These are phyloP conservation scores for Enteromius afrohamiltoni DNA, from an alignment of 2,797 vertebrate genomes.

Conservation along the genomic window DNA sequence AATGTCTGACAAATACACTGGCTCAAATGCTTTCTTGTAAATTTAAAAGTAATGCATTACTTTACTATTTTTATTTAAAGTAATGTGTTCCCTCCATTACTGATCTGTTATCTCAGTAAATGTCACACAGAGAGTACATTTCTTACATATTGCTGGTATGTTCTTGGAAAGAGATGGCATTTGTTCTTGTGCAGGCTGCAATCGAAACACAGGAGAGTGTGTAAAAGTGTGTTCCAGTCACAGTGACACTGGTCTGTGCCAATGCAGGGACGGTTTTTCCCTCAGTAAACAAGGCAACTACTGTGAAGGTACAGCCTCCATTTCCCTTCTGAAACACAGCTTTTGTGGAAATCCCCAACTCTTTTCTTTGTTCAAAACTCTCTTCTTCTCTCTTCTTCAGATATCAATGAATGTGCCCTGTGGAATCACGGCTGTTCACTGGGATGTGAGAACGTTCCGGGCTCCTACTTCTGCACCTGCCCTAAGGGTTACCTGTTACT, in stretches of 20 bases:
- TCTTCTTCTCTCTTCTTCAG: constrained; percentile 68
- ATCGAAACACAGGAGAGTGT: constrained; percentile 72
- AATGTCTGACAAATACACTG: neutral
- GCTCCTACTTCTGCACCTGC: constrained; percentile 95
- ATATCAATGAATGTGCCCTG: constrained; percentile 92
- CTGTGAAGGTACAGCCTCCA: constrained; percentile 85
- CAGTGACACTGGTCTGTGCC: constrained; percentile 69
- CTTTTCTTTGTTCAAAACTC: neutral
- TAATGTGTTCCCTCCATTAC: neutral
- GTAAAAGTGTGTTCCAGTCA: constrained; percentile 74
- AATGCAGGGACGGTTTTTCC: constrained; percentile 82
- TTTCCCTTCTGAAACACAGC: neutral
- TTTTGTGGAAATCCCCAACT: neutral
- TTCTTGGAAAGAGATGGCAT: neutral
- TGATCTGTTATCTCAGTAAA: neutral
- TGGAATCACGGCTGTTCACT: constrained; percentile 95
- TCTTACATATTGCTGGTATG: neutral
- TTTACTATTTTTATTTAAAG: neutral
- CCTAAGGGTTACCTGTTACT: constrained; percentile 86
- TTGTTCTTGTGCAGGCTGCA: constrained; percentile 72
- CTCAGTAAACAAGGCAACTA: constrained; percentile 79
- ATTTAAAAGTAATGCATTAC: neutral
- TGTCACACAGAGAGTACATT: neutral
- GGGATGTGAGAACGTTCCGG: constrained; percentile 91
- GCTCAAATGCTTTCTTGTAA: neutral